These are phyloP conservation scores for Tringa solitaria DNA, from an alignment of 2,113 vertebrate genomes.

Conservation along the genomic window DNA sequence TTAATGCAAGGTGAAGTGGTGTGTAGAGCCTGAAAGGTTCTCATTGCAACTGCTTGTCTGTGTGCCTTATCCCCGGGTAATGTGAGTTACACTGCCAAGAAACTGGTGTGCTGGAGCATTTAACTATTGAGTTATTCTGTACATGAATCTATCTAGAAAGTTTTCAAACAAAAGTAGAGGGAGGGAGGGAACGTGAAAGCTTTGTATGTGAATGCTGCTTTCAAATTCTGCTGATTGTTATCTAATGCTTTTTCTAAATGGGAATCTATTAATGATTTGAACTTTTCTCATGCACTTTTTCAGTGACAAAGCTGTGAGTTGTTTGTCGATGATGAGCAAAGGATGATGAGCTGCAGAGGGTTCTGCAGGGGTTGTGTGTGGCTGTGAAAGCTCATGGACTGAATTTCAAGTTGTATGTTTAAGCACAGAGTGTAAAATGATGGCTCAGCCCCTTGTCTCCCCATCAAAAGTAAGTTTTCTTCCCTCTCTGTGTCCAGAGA, in stretches of 20 bases:
- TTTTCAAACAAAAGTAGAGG: background rate
- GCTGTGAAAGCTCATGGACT: background rate
- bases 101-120: background rate
- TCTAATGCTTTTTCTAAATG: background rate
- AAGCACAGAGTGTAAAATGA: background rate
- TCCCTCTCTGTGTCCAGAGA: background rate
- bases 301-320: background rate
- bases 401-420: background rate
- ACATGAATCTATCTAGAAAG: background rate
- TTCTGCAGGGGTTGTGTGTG: background rate
- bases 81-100: accelerated
- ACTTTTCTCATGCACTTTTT: background rate
- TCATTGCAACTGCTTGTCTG: background rate
- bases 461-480: background rate
- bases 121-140: background rate
- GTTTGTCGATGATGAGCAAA: background rate
- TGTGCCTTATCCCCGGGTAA: background rate
- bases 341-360: background rate
- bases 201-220: background rate
- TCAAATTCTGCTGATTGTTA: background rate
- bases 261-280: background rate
- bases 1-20: background rate
- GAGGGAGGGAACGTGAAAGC: background rate
- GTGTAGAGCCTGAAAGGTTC: background rate
- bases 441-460: background rate